Percentiles rank a stretch among this genome's conserved stretches.
Evolutionary conservation across 2,113 vertebrate genomes (phyloP).

Genomic region (Rhinogobius similis): DNA sequence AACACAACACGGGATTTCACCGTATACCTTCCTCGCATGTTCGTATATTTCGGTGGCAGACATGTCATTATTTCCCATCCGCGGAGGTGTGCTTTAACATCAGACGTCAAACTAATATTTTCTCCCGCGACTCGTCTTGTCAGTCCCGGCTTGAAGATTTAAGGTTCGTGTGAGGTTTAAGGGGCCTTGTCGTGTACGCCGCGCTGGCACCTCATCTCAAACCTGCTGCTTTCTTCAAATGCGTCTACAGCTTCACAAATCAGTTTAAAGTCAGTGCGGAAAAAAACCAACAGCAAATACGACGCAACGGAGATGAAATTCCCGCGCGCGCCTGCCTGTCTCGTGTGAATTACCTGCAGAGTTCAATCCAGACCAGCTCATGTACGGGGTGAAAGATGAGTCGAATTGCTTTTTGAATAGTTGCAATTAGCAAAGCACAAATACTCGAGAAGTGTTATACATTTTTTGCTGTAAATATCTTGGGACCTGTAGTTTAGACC

Average conservation of each 20-base stretch:
- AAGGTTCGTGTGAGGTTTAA: conserved; percentile 33
- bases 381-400: background rate
- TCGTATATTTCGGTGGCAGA: background rate
- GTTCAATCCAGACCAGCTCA: conserved; percentile 9
- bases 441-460: no score
- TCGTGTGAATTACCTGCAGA: conserved; percentile 24
- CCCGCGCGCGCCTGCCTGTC: conserved; percentile 3
- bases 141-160: conserved; percentile 32
- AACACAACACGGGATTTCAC: conserved; percentile 5
- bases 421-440: background rate
- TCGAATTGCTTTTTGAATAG: background rate
- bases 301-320: conserved; percentile 5
- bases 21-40: background rate
- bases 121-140: conserved; percentile 5
- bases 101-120: background rate
- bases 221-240: conserved; percentile 18
- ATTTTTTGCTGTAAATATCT: no score
- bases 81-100: background rate
- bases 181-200: conserved; percentile 16
- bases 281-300: conserved; percentile 9
- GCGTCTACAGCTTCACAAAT: conserved; percentile 14
- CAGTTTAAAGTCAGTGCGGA: conserved; percentile 14
- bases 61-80: background rate
- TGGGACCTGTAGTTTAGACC: no score
- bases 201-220: conserved; percentile 32